Base-by-base conservation (phyloP, 2,113 vertebrate species). In the Coreoperca whiteheadi region DNA sequence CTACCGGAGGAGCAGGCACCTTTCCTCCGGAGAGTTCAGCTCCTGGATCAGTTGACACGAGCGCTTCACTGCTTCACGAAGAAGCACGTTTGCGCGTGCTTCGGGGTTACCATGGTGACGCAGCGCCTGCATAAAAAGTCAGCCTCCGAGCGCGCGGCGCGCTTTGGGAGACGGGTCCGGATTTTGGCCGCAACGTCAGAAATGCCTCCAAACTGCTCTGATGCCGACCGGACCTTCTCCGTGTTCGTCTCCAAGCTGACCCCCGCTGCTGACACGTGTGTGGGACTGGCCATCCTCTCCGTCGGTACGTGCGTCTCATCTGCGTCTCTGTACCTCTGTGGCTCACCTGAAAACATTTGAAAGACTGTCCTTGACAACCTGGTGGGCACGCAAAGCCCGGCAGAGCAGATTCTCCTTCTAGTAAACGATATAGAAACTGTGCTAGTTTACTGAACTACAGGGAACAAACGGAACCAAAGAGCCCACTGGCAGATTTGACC, bases 181-280 rank as follows among this genome's bases (percentile, higher is more conserved):
- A 68, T 57, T 74, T 57, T 21, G 11, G 3, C 39, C 2, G 0
- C 41, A 53, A 1, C 37, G n/a, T 1, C 50, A 16, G 21, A 6
- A 57, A 92, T 91, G 86, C 14, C 56, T 73, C 65, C 12, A 61
- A 81, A 86, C 70, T 83, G 16, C 67, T 77, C 79, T 1, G 69
- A 41, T 0, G 84, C 71, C 5, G 87, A 85, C 88, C 18, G 10
- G 34, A 84, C 72, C 68, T 0, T 8, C 63, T 93, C 92, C 0
- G 68, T 16, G 15, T 95, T 93, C 90, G 81, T 79, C 34, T 95
- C 94, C 75, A 95, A 92, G 72, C 87, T 95, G 21, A 82, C 50
- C 8, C 90, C 91, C 0, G 73, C 74, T 14, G 90, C 88, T 7
- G 93, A 94, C 89, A 87, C 78, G 5, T 90, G 92, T 2, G 74